phyloP scores from a whole-genome alignment of 1,140 invertebrate genomes.

The Octopus bimaculoides region DNA sequence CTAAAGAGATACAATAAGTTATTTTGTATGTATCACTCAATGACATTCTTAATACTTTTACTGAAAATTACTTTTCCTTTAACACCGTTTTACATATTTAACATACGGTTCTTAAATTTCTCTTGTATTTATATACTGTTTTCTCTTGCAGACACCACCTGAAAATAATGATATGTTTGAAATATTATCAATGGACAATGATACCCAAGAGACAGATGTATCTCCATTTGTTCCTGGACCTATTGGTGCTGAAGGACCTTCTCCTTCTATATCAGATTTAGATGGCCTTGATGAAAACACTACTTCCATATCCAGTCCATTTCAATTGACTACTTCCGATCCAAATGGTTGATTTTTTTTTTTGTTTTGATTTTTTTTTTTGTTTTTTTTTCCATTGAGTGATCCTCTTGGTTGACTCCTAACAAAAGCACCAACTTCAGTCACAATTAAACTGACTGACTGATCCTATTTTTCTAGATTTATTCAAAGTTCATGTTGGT shows the following conservation, averaged over 20 bases:
- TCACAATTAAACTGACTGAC: too few species aligned
- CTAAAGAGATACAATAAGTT: too few species aligned
- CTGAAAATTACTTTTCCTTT: too few species aligned
- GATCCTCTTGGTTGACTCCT: too few species aligned
- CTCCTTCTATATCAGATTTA: conserved; percentile 8
- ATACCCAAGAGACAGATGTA: conserved; percentile 1
- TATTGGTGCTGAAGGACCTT: not conserved
- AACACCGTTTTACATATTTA: not conserved
- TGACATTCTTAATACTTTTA: too few species aligned
- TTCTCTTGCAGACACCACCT: not conserved
- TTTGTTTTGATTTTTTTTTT: too few species aligned
- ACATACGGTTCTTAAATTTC: not conserved
- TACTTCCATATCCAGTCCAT: conserved; percentile 10
- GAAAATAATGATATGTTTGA: conserved; percentile 6
- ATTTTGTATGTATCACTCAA: too few species aligned
- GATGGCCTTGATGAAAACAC: conserved; percentile 12
- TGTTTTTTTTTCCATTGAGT: too few species aligned
- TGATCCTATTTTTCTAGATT: too few species aligned
- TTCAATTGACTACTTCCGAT: not conserved
- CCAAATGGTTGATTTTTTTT: not conserved
- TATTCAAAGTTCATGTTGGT: too few species aligned
- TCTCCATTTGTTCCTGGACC: conserved; percentile 9
- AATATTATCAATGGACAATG: not conserved
- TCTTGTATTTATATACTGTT: not conserved
- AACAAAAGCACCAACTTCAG: too few species aligned